Percentiles rank a stretch among this genome's conserved stretches.
phyloP scores from a whole-genome alignment of 2,888 invertebrate genomes.

The Smittia sp. region DNA sequence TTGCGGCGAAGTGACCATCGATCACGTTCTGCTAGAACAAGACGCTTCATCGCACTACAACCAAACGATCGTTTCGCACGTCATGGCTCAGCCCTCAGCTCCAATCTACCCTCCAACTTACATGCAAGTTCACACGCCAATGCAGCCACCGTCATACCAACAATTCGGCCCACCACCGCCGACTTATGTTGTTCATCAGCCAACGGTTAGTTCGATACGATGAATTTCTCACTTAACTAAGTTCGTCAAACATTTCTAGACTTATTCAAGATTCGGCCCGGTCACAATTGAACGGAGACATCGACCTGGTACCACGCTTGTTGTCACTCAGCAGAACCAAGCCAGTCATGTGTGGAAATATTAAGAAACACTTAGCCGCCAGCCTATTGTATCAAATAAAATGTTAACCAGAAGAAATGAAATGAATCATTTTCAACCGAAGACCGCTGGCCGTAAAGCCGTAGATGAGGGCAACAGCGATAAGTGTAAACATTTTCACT shows the following conservation, averaged over 20 bases:
- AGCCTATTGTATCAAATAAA: no score
- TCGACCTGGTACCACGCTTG: not conserved
- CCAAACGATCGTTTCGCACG: not conserved
- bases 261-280: not conserved
- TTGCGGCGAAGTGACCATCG: not conserved
- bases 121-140: no score
- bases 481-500: no score
- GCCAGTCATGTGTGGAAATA: not conserved
- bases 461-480: no score
- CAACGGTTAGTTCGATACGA: not conserved
- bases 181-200: not conserved
- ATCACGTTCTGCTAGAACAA: conserved; percentile 31
- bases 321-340: not conserved
- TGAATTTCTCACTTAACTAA: not conserved
- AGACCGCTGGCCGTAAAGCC: no score
- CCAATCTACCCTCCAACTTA: not conserved
- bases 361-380: not conserved
- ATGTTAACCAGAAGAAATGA: no score
- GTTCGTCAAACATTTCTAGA: not conserved
- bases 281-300: not conserved
- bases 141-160: no score
- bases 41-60: not conserved
- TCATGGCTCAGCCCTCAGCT: not conserved
- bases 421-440: no score
- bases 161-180: no score